Evolutionary conservation across 2,888 invertebrate species (phyloP).

Genomic region (Psococerastis gibbosa): DNA sequence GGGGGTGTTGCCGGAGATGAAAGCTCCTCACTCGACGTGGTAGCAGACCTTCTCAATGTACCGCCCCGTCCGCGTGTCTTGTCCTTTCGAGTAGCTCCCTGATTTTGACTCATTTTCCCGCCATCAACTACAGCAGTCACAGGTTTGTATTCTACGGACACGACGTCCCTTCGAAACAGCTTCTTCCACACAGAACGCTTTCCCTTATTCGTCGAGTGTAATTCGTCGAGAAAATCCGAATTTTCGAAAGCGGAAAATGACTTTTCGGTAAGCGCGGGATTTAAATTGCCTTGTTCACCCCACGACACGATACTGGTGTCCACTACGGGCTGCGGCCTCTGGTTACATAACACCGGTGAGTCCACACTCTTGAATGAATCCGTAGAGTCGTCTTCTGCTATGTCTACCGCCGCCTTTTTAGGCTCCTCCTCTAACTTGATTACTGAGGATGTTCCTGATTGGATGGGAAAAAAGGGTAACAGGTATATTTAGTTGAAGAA

Average conservation of each 20-base stretch:
- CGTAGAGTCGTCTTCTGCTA: background rate
- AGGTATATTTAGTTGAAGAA: no score
- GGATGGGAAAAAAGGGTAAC: no score
- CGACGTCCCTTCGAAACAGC: background rate
- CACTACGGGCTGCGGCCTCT: background rate
- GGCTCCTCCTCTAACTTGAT: background rate
- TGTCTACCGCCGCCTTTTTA: background rate
- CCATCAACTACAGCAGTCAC: background rate
- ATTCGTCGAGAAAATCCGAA: background rate
- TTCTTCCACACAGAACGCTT: background rate
- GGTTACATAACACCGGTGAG: background rate
- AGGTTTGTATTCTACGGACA: background rate
- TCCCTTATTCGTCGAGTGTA: background rate
- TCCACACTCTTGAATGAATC: background rate
- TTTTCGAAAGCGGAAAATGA: background rate
- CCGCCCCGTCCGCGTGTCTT: background rate
- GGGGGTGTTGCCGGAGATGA: background rate
- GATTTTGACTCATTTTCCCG: background rate
- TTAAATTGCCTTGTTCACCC: background rate
- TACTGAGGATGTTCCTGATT: background rate
- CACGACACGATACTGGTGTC: no score
- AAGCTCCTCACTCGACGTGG: background rate
- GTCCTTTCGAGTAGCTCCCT: background rate
- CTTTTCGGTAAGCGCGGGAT: background rate
- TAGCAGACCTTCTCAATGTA: background rate